Base-by-base conservation (phyloP, 2,888 invertebrate species). In the Drosophila rellima region DNA sequence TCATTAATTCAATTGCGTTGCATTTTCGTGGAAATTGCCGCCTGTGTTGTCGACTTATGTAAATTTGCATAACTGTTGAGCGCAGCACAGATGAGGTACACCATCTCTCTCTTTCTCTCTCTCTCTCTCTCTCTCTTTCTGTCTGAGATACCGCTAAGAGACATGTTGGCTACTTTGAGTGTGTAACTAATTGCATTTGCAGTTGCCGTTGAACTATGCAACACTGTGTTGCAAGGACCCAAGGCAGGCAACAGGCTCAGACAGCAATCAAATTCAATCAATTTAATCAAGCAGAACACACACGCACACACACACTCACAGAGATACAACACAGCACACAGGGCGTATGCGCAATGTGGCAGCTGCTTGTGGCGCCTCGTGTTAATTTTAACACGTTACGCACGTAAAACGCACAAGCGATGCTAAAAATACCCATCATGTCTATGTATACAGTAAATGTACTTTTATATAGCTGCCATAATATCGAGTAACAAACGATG, bases 361-460 rank as follows among this genome's bases (percentile, higher is more conserved):
- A 60, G 62, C 72, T 70, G 78, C 26, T 55, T 59, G 64, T 78
- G 75, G 82, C 59, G 60, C 61, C 66, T 75, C 60, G 75, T 74
- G 84, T 83, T 85, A 85, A 88, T 85, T 85, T 85, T 83, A 83
- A 83, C 89, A 83, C 88, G 84, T 88, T 88, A 88, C 86, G 80
- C 88, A 88, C 84, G 88, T 82, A 86, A 75, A 66, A 48, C 67
- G 66, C 64, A 72, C 73, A 57, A 64, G 69, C 72, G 70, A 70
- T 79, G 87, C 85, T 79, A 86, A 86, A 85, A 85, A 85, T 88
- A 75, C 61, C 45, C 35, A 88, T 88, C 76, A 77, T 82, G 31
- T 65, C 40, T 64, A 60, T 61, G 60, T 63, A 71, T 69, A 65
- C 59, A 51, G 57, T 78, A 82, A 80, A 82, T 82, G 77, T 81